Evolutionary conservation across 1,140 invertebrate species (phyloP).

Genomic region (Zaprionus africanus): DNA sequence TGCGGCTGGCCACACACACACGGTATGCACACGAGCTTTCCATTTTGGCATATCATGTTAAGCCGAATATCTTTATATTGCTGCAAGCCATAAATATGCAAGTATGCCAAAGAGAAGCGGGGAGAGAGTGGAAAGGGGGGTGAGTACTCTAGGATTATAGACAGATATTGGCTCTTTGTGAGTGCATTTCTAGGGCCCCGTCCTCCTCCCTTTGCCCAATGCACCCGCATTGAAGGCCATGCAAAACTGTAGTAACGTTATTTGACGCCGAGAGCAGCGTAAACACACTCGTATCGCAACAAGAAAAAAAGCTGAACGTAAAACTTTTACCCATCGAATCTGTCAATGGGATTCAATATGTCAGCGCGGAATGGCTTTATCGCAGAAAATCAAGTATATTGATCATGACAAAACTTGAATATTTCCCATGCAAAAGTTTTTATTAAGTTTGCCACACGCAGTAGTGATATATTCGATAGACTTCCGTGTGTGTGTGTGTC

Average conservation of each 20-base stretch:
- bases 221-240: background rate
- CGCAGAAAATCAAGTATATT: background rate
- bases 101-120: background rate
- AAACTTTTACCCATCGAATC: background rate
- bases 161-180: constrained; percentile 2
- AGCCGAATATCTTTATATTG: constrained; percentile 49
- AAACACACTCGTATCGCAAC: background rate
- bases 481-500: background rate
- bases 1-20: background rate
- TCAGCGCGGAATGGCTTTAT: background rate
- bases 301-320: too few species aligned
- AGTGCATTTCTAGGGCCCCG: background rate
- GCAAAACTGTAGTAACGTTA: background rate
- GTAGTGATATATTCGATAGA: background rate
- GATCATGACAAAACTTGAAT: constrained; percentile 3
- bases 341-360: constrained; percentile 8
- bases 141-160: background rate
- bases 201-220: background rate
- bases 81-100: constrained; percentile 38
- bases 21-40: constrained; percentile 27
- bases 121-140: background rate
- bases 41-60: constrained; percentile 38
- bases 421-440: constrained; percentile 11
- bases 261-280: background rate
- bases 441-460: background rate